A percentile compares a stretch with the other conserved stretches of the same genome.
phyloP scores from a whole-genome alignment of 1,140 invertebrate species.

The Calycopis cecrops region DNA sequence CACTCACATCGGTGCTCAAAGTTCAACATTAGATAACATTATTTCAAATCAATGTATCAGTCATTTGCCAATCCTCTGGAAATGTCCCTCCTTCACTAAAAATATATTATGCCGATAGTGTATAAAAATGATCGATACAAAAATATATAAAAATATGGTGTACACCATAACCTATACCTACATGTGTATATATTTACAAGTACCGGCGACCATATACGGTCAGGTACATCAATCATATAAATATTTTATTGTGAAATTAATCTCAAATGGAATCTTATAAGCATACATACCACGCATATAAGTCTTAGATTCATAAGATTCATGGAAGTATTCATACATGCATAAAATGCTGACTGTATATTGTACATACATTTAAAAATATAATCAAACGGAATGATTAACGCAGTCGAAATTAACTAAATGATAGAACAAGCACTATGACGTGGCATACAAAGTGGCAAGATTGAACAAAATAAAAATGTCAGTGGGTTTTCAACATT shows the following conservation, averaged over 20 bases:
- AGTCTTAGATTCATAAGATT: conserved; percentile 1
- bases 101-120: conserved; percentile 17
- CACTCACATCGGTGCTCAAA: too few species aligned
- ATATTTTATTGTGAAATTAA: conserved; percentile 12
- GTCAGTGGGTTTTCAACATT: too few species aligned
- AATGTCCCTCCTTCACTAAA: conserved; percentile 1
- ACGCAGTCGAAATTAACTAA: not conserved
- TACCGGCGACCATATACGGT: conserved; percentile 2
- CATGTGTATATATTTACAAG: conserved; percentile 27
- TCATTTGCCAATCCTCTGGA: not conserved
- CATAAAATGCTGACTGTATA: conserved; percentile 3
- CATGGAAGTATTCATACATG: not conserved
- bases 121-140: conserved; percentile 29
- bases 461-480: too few species aligned
- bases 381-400: conserved; percentile 14
- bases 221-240: conserved; percentile 13
- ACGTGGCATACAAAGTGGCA: too few species aligned
- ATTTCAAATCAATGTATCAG: too few species aligned
- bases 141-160: conserved; percentile 31
- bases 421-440: too few species aligned
- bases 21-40: too few species aligned
- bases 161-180: conserved; percentile 25
- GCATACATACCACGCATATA: not conserved
- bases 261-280: conserved; percentile 2
- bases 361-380: conserved; percentile 9